Base-by-base conservation (phyloP, 2,888 invertebrate genomes). In the Metopia argyrocephala region DNA sequence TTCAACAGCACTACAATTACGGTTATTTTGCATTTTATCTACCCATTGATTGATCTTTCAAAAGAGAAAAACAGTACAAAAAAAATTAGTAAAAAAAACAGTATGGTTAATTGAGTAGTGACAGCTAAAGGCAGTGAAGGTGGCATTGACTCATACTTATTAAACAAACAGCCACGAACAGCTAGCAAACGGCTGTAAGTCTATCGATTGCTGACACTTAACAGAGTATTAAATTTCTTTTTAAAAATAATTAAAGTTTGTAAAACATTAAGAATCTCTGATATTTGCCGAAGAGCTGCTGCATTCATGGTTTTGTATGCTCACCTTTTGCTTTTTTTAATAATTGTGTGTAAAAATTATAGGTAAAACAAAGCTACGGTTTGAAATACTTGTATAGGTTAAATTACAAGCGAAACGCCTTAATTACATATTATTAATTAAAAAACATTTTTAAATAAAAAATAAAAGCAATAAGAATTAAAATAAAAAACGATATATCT, bases 101-200 rank as follows among this genome's bases (percentile, higher is more conserved):
- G 28, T 31, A 57, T 76, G 57, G 76, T 73, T 71, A 76, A 76
- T 68, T 76, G 62, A 52, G 38, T 64, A 52, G 56, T 76, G 66
- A 71, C 68, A 76, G 76, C 71, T 68, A 25, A 62, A 76, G 76
- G 71, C 79, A 71, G 79, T 71, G 76, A 76, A 80, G 80, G 71
- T 76, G 79, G 79, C 64, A 73, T 64, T 76, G 48, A 76, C 68
- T 38, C 38, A 45, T 45, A 57, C 62, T 71, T 28, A 31, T 75
- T 46, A 64, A 65, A 70, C 12, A 73, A 2, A 66, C n/a, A 45
- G 15, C 20, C 27, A 31, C 45, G 27, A 62, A 54, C 38, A 65
- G 28, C 57, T 9, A 4, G 38, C 57, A 28, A 12, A 46, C n/a
- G 20, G 18, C 48, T 52, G 38, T 6, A 52, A 15, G 38, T 50